Conservation (phyloP, 1,140 invertebrate species). For the Zaprionus africanus region DNA sequence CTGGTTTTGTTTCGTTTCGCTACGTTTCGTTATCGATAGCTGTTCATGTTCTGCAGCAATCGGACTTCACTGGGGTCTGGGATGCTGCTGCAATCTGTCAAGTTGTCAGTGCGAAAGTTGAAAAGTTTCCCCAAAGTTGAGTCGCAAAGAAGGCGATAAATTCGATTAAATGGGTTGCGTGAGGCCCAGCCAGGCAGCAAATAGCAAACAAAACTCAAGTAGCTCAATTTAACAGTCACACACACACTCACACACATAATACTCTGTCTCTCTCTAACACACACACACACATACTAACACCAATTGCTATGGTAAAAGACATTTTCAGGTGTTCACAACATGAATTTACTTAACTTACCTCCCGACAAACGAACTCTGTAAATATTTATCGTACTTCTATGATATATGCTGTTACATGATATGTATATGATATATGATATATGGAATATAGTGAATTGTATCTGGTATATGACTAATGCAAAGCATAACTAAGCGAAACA, state of each 20-base stretch:
- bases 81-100: constrained; percentile 60
- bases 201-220: constrained; percentile 39
- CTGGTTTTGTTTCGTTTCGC: constrained; percentile 2
- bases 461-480: constrained; percentile 46
- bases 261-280: constrained; percentile 22
- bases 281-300: constrained; percentile 25
- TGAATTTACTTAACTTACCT: constrained; percentile 59
- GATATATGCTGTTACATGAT: constrained; percentile 18
- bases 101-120: constrained; percentile 64
- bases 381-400: constrained; percentile 30
- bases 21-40: constrained; percentile 45
- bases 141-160: constrained; percentile 44
- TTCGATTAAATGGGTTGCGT: constrained; percentile 33
- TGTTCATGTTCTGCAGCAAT: constrained; percentile 29
- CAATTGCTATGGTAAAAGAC: constrained; percentile 59
- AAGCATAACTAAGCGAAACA: constrained; percentile 58
- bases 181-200: background rate
- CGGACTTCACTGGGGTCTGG: constrained; percentile 3
- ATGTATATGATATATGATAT: constrained; percentile 21
- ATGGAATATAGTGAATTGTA: constrained; percentile 14
- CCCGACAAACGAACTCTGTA: constrained; percentile 45
- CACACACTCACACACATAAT: constrained; percentile 29
- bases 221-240: constrained; percentile 68
- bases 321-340: constrained; percentile 77
- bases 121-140: constrained; percentile 55